These are phyloP conservation scores for Caenorhabditis macrosperma DNA, from an alignment of 2,888 invertebrate species.

Conservation along the genomic window DNA sequence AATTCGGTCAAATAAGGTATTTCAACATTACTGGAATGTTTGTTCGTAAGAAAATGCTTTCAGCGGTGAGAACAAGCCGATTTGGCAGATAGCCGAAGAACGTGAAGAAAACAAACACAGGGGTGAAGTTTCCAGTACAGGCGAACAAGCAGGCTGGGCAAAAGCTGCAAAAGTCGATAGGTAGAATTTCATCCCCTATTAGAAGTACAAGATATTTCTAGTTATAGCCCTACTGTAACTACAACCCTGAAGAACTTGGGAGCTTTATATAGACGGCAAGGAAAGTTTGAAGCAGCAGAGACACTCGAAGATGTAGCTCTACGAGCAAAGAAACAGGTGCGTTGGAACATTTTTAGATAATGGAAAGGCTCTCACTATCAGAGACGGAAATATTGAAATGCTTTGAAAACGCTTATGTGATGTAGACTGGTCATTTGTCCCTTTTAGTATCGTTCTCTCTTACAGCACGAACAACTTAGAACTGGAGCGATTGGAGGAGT, in stretches of 20 bases:
- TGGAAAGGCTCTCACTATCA: no score
- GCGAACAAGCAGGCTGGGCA: conserved; percentile 38
- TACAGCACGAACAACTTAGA: conserved; percentile 67
- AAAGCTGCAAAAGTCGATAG: conserved; percentile 88
- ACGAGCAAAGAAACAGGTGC: conserved; percentile 86
- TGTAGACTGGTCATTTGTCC: conserved; percentile 33
- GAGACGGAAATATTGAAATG: neutral
- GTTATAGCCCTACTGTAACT: conserved; percentile 88
- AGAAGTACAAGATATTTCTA: neutral
- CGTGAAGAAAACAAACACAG: conserved; percentile 92
- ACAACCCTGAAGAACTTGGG: conserved; percentile 98
- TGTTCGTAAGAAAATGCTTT: neutral
- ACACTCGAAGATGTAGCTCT: conserved; percentile 98
- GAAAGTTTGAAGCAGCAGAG: conserved; percentile 99
- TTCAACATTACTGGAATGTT: neutral
- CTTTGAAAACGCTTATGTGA: conserved; percentile 19
- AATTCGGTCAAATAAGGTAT: conserved; percentile 84
- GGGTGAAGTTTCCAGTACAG: conserved; percentile 42
- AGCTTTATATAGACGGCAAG: conserved; percentile 96
- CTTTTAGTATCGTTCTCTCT: conserved; percentile 50
- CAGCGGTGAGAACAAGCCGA: conserved; percentile 92
- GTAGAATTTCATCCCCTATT: conserved; percentile 17
- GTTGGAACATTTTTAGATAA: no score
- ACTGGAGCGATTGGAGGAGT: conserved; percentile 39
- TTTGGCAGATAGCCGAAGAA: conserved; percentile 92